Percentiles rank a stretch among this genome's conserved stretches.
phyloP scores from a whole-genome alignment of 2,113 vertebrate species.

The Thalassarche chlororhynchos region DNA sequence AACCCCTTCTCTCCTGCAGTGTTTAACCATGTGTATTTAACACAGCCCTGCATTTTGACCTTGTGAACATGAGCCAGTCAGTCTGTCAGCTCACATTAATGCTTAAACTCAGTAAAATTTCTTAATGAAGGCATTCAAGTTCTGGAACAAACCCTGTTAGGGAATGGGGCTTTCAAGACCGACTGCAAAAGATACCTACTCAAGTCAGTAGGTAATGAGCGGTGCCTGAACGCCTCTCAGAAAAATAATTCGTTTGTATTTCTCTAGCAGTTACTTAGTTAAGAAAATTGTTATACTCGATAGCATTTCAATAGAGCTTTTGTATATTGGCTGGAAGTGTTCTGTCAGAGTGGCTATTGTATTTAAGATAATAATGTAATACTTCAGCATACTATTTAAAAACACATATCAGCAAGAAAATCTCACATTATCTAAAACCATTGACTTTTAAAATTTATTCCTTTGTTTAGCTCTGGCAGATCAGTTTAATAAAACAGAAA shows the following conservation, averaged over 20 bases:
- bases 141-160: background rate
- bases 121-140: background rate
- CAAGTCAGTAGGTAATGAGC: background rate
- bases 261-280: background rate
- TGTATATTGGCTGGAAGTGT: background rate
- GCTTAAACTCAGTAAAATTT: background rate
- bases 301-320: background rate
- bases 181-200: background rate
- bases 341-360: background rate
- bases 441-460: background rate
- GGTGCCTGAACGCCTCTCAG: background rate
- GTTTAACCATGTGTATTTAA: background rate
- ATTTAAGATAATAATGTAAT: background rate
- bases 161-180: background rate
- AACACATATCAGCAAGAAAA: background rate
- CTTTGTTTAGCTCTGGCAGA: background rate
- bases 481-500: background rate
- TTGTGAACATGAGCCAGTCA: background rate
- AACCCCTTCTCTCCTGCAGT: background rate
- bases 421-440: background rate
- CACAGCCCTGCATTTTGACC: background rate
- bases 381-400: background rate
- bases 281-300: background rate
- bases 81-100: background rate
- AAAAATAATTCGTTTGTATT: background rate